A percentile compares a stretch with the other conserved stretches of the same genome.
These are phyloP conservation scores for Strigops habroptila DNA, from an alignment of 2,113 vertebrate genomes.

Conservation along the genomic window DNA sequence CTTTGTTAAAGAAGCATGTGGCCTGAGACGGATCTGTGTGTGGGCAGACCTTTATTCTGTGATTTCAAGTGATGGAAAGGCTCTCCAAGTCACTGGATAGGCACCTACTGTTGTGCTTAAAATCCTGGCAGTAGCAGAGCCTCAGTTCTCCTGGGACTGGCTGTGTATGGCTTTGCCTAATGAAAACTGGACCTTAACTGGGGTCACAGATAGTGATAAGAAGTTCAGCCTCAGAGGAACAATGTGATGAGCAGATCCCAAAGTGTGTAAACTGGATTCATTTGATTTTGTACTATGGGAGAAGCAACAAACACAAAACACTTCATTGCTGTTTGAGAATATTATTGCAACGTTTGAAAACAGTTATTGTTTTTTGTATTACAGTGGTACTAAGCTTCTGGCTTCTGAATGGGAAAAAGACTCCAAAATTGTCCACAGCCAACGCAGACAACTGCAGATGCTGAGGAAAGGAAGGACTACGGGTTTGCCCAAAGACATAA, in stretches of 20 bases:
- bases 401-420: neutral
- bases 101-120: neutral
- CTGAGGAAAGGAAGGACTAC: neutral
- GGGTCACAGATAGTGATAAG: neutral
- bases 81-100: neutral
- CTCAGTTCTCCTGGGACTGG: neutral
- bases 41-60: slow-evolving; percentile 16
- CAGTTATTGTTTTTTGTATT: slow-evolving; percentile 19
- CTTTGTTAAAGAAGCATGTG: slow-evolving; percentile 28
- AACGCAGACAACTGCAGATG: neutral
- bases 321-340: neutral
- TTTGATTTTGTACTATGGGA: neutral
- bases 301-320: neutral
- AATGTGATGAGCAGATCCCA: neutral
- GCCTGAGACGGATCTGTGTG: slow-evolving; percentile 16
- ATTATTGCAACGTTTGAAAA: slow-evolving; percentile 31
- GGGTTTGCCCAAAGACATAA: neutral
- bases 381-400: neutral
- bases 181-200: neutral
- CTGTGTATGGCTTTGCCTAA: neutral
- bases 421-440: neutral
- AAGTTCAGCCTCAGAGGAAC: neutral
- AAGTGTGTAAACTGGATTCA: neutral
- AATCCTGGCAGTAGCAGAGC: neutral
- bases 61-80: neutral